Percentiles rank a stretch among this genome's conserved stretches.
phyloP scores from a whole-genome alignment of 2,113 vertebrate species.

The Archilochus colubris region DNA sequence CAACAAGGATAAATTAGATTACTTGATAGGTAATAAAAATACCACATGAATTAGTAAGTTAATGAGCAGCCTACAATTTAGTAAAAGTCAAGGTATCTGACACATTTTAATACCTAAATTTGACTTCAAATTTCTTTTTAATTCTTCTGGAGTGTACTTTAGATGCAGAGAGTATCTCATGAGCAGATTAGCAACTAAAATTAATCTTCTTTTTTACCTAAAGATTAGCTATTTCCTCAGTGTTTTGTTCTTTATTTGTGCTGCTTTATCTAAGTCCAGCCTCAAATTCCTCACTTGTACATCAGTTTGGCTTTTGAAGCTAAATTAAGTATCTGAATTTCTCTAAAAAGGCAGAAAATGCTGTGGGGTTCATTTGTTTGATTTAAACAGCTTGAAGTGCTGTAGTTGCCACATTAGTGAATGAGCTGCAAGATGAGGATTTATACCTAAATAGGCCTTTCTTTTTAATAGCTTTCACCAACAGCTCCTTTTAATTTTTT shows the following conservation, averaged over 20 bases:
- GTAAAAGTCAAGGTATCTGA: slow-evolving; percentile 21
- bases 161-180: slow-evolving; percentile 5
- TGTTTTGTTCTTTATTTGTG: slow-evolving; percentile 7
- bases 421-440: neutral
- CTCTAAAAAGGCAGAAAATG: slow-evolving; percentile 41
- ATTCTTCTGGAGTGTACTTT: slow-evolving; percentile 1
- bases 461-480: slow-evolving; percentile 30
- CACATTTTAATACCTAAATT: neutral
- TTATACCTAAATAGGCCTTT: slow-evolving; percentile 44
- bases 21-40: neutral
- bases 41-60: neutral
- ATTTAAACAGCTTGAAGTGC: slow-evolving; percentile 24
- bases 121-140: neutral
- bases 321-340: slow-evolving; percentile 44
- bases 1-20: neutral
- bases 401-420: neutral
- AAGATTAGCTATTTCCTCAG: neutral
- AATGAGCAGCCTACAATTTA: neutral
- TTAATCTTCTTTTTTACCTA: slow-evolving; percentile 3
- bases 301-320: slow-evolving; percentile 37
- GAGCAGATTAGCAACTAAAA: slow-evolving; percentile 42
- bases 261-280: slow-evolving; percentile 13
- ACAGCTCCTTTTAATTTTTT: neutral
- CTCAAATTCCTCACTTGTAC: neutral
- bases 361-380: neutral